Percentiles rank a stretch among this genome's conserved stretches.
Evolutionary conservation across 2,888 invertebrate species (phyloP).

Genomic region (Rhaphigaster nebulosa): DNA sequence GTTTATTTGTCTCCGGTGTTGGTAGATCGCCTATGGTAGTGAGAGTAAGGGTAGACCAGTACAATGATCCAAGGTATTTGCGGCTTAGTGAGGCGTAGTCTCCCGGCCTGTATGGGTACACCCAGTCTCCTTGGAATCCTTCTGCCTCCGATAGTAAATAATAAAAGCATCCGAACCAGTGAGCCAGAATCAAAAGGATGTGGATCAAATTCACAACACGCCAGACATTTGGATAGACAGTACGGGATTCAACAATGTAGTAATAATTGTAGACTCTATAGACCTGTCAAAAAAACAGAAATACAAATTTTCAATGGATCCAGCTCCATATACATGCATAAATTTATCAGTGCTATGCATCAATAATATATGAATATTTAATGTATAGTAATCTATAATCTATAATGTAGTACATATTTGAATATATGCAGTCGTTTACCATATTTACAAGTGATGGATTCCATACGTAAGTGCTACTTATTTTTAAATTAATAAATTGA

Average conservation of each 20-base stretch:
- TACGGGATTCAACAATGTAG: conserved; percentile 95
- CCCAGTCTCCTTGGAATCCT: conserved; percentile 85
- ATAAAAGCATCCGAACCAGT: conserved; percentile 99
- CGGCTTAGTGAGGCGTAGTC: conserved; percentile 91
- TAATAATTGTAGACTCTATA: conserved; percentile 94
- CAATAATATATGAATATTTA: no score
- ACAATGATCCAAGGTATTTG: conserved; percentile 94
- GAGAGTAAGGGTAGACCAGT: conserved; percentile 96
- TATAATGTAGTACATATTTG: no score
- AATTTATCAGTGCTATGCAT: no score
- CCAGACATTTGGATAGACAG: conserved; percentile 96
- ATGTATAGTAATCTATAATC: no score
- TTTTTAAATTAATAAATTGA: no score
- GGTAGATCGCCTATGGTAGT: conserved; percentile 97
- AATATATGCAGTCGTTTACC: no score
- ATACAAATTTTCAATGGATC: background rate
- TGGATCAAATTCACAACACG: conserved; percentile 95
- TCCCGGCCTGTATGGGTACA: conserved; percentile 88
- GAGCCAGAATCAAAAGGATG: conserved; percentile 92
- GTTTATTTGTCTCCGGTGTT: conserved; percentile 94
- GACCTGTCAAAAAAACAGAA: conserved; percentile 72
- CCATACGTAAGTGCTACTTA: no score
- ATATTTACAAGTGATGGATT: no score
- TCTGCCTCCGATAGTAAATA: conserved; percentile 93
- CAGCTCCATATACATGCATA: background rate